phyloP scores from a whole-genome alignment of 2,113 vertebrate genomes.

The Tauraco erythrolophus region DNA sequence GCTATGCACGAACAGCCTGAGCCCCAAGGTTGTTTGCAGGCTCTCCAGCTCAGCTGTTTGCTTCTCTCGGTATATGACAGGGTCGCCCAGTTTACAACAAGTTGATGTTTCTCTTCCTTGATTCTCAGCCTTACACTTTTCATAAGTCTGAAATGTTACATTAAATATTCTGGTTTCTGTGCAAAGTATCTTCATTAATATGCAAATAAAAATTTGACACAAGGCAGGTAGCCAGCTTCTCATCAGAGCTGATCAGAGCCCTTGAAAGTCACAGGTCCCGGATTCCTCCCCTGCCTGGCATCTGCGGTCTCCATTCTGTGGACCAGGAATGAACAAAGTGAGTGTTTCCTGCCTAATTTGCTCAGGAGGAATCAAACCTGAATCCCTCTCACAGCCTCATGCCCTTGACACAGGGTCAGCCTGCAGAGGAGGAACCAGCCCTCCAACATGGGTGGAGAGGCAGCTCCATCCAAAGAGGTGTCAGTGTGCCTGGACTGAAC shows the following conservation, averaged over 20 bases:
- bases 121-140: not conserved
- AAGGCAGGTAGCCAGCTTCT: not conserved
- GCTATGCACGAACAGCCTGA: not conserved
- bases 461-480: not conserved
- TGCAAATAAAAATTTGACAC: not conserved
- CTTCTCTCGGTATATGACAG: not conserved
- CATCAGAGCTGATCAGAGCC: not conserved
- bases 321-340: not conserved
- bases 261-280: fast-evolving
- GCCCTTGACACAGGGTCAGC: not conserved
- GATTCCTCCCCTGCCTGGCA: not conserved
- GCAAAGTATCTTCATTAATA: not conserved
- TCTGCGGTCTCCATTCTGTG: not conserved
- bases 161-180: not conserved
- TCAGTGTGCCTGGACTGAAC: not conserved
- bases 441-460: not conserved
- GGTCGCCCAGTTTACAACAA: not conserved
- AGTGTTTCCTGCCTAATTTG: not conserved
- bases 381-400: not conserved
- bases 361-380: fast-evolving
- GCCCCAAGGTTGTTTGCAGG: not conserved
- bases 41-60: not conserved
- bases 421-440: not conserved
- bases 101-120: not conserved
- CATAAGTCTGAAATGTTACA: not conserved